These are phyloP conservation scores for Acronicta alni DNA, from an alignment of 2,888 invertebrate genomes.

Conservation along the genomic window DNA sequence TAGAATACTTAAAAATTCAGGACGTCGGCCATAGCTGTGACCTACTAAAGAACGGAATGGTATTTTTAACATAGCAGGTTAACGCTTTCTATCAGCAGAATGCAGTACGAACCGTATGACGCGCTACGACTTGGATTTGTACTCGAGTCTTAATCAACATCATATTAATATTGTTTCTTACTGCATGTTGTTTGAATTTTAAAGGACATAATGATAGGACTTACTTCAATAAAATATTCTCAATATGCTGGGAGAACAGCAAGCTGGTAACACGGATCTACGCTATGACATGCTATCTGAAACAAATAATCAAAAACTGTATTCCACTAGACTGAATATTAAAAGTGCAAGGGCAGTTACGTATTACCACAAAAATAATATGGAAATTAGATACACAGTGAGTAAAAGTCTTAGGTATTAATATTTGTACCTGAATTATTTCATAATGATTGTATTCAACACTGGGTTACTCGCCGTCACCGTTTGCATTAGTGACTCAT, in stretches of 20 bases:
- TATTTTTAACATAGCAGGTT: conserved; percentile 61
- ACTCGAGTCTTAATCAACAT: too few relatives aligned
- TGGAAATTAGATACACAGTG: background rate
- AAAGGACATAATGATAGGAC: conserved; percentile 18
- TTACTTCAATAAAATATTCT: conserved; percentile 43
- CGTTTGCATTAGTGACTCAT: conserved; percentile 75
- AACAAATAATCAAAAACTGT: conserved; percentile 62
- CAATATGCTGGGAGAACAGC: conserved; percentile 32
- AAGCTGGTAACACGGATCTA: conserved; percentile 58
- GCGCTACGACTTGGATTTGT: too few relatives aligned
- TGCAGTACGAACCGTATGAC: conserved; percentile 24
- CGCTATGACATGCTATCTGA: conserved; percentile 77
- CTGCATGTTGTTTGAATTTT: too few relatives aligned
- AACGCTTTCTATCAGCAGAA: conserved; percentile 49
- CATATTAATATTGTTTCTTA: too few relatives aligned
- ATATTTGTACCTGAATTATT: conserved; percentile 61
- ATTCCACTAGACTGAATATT: conserved; percentile 40
- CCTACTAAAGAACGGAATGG: conserved; percentile 69
- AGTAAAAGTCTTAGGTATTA: background rate
- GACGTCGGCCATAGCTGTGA: conserved; percentile 74
- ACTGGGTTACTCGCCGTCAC: conserved; percentile 59
- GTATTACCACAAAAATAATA: too few relatives aligned
- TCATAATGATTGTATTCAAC: conserved; percentile 65
- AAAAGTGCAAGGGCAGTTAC: conserved; percentile 49
- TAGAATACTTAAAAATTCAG: conserved; percentile 87